These are phyloP conservation scores for Lapara coniferarum DNA, from an alignment of 2,888 invertebrate genomes.

Conservation along the genomic window DNA sequence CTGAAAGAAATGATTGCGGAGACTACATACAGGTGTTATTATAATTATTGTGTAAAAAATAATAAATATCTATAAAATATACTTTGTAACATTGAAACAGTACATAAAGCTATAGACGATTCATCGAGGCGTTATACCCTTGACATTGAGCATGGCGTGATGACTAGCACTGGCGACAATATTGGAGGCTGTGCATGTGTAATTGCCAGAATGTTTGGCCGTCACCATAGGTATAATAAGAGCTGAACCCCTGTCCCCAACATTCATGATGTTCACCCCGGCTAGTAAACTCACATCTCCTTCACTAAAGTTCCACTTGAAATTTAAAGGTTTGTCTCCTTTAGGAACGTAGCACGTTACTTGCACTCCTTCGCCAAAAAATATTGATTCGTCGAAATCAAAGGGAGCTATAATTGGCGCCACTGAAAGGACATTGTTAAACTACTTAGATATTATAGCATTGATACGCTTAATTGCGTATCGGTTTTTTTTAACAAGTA, in stretches of 20 bases:
- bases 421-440: constrained; percentile 72
- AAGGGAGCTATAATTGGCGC: constrained; percentile 84
- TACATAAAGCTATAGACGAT: constrained; percentile 63
- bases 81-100: constrained; percentile 44
- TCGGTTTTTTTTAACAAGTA: neutral
- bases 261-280: constrained; percentile 86
- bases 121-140: constrained; percentile 79
- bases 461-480: neutral
- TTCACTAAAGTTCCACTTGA: constrained; percentile 89
- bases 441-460: neutral
- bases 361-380: constrained; percentile 84
- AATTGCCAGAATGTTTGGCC: constrained; percentile 87
- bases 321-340: constrained; percentile 88
- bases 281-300: constrained; percentile 82
- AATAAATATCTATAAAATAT: constrained; percentile 29
- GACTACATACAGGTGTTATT: constrained; percentile 31
- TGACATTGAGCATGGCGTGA: constrained; percentile 85
- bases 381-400: constrained; percentile 83
- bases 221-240: constrained; percentile 88
- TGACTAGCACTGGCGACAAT: constrained; percentile 84
- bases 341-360: constrained; percentile 85
- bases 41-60: constrained; percentile 21
- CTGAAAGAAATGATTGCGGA: constrained; percentile 67
- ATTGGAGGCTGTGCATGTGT: constrained; percentile 86
- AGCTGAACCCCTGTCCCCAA: constrained; percentile 86